These are phyloP conservation scores for Drosophila repleta DNA, from an alignment of 1,140 invertebrate genomes.

Conservation along the genomic window DNA sequence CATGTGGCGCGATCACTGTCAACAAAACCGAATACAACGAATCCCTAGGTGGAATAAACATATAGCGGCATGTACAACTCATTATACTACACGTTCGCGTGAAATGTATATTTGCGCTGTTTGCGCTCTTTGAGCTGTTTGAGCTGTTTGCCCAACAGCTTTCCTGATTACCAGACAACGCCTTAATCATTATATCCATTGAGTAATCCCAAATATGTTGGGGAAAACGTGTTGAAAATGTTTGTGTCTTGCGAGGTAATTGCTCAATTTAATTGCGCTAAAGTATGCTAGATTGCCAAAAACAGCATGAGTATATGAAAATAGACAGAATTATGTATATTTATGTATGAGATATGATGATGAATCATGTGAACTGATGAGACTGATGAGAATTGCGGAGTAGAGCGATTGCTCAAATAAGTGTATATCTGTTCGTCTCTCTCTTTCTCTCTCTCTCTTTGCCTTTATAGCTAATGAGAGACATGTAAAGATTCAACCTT, in stretches of 20 bases:
- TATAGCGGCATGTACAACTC: slow-evolving; percentile 33
- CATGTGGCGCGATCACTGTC: slow-evolving; percentile 73
- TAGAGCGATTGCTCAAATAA: too few relatives aligned
- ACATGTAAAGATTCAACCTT: too few relatives aligned
- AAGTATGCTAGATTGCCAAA: not conserved
- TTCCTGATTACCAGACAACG: not conserved
- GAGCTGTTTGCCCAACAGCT: slow-evolving; percentile 8
- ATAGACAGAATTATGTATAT: too few relatives aligned
- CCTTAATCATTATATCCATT: slow-evolving; percentile 8
- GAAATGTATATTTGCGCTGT: slow-evolving; percentile 11
- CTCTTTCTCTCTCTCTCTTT: too few relatives aligned
- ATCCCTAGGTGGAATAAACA: slow-evolving; percentile 58
- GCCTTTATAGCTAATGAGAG: too few relatives aligned
- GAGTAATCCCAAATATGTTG: not conserved
- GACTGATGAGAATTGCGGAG: too few relatives aligned
- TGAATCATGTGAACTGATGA: too few relatives aligned
- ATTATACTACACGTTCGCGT: slow-evolving; percentile 23
- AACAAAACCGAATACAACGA: slow-evolving; percentile 57
- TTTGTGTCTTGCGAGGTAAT: not conserved
- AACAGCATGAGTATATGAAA: too few relatives aligned
- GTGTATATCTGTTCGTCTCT: too few relatives aligned
- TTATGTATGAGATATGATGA: too few relatives aligned
- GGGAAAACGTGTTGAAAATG: not conserved
- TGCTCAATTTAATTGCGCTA: not conserved
- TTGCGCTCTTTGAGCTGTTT: not conserved